Base-by-base conservation (phyloP, 2,113 vertebrate species). In the Marmota flaviventris region DNA sequence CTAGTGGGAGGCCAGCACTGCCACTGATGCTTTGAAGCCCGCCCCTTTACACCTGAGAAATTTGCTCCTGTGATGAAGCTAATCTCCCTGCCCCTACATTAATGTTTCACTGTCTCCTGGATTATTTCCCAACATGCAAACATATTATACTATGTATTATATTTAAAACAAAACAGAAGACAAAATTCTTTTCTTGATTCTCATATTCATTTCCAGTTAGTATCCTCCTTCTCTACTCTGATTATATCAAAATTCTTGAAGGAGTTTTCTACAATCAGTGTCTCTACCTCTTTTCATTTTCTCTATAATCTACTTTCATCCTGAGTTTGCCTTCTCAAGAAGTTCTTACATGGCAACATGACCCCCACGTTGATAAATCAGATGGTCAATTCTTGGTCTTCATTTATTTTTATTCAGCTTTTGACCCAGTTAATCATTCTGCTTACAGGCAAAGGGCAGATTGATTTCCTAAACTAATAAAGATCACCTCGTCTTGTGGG, bases 241-340 rank as follows among this genome's bases (percentile, higher is more conserved):
- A 29, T 75, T 95, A 61, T 3, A 86, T 32, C 6, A 82, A 85
- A 88, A 78, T 67, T 83, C 73, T 83, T 89, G 67, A 81, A 84
- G 61, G 29, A 13, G 2, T 91, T 88, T 91, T 87, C 56, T 85
- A 7, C 27, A 32, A 2, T 88, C 20, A 34, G 0, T 73, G 13
- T 72, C 24, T 93, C 12, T 51, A 34, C 56, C 32, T 75, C 61
- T 14, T 70, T 89, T 70, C 16, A 16, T 32, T 90, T 39, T 85
- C 11, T 85, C 70, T 92, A 29, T 39, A 85, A 56, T 29, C 5
- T 2, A 58, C 17, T 61, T 11, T 2, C 24, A 9, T 70, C 4
- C 82, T 56, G n/a, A 63, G n/a, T 95, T 88, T 88, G 0, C 14
- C 8, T 11, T 67, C 22, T 42, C 8, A 73, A 79, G 45, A 9